Conservation (phyloP, 2,888 invertebrate species). For the Drosophila borborema region DNA sequence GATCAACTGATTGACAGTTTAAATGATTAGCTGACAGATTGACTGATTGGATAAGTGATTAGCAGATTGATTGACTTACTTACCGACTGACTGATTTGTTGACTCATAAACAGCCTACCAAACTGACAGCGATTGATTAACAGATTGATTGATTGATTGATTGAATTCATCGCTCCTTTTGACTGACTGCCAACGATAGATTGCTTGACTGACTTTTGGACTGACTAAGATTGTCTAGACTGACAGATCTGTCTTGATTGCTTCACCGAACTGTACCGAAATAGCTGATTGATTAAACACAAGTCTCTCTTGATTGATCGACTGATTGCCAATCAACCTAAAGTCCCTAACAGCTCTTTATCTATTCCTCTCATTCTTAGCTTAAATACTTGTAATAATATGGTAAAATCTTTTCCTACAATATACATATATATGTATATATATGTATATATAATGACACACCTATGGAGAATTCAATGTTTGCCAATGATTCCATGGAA, state of each 20-base stretch:
- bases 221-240: background rate
- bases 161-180: background rate
- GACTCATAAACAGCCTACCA: background rate
- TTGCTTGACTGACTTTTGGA: background rate
- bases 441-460: background rate
- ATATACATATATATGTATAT: background rate
- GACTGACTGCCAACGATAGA: background rate
- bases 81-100: background rate
- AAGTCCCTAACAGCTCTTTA: background rate
- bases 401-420: too few species aligned
- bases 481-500: too few species aligned
- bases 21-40: too few species aligned
- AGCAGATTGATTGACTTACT: background rate
- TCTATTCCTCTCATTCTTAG: background rate
- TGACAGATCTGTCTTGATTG: too few species aligned
- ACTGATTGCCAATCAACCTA: background rate
- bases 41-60: too few species aligned
- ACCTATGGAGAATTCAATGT: background rate
- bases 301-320: background rate
- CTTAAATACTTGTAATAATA: too few species aligned
- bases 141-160: background rate
- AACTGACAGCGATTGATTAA: background rate
- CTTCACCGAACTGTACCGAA: too few species aligned
- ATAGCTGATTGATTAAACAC: background rate
- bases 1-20: background rate